Base-by-base conservation (phyloP, 2,888 invertebrate genomes). In the Coenonympha glycerion region DNA sequence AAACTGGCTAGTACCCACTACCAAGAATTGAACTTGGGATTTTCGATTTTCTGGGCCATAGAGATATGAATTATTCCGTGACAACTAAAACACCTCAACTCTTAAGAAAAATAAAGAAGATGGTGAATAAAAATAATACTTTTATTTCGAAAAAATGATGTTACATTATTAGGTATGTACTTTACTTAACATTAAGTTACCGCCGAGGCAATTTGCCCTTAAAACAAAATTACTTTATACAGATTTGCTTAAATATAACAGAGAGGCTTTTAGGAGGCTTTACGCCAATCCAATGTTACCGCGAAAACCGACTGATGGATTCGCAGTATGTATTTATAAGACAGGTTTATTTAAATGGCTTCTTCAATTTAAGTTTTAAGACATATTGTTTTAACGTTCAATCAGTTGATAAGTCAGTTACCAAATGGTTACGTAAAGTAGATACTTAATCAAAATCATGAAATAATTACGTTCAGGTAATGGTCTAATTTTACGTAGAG, bases 291-390 rank as follows among this genome's bases (percentile, higher is more conserved):
- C 52, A 31, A 47, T 15, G 46, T 47, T 44, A 37, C 40, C 30
- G 47, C 47, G 47, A 48, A 47, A 36, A 52, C 31, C 36, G 42
- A 44, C 37, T 47, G 49, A 53, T 57, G 51, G 46, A 55, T 57
- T 52, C 45, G 24, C 37, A 47, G 22, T 46, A 51, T 54, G 22
- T 46, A 51, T 54, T 41, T 30, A 49, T 54, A 50, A 48, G 40
- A 40, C 48, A 45, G 42, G 45, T 48, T 53, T 48, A 50, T 37
- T 41, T 52, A 54, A 55, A 53, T 54, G 49, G 41, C 47, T 33
- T 28, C 41, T 52, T 44, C 48, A 30, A 40, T 33, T 47, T 24
- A 39, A 21, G 31, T 31, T 36, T 34, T 22, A 6, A 22, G 22
- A 24, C 31, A 19, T n/a, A n/a, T n/a, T n/a, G n/a, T n/a, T n/a